Conservation (phyloP, 64 coral and sea anemone species). For the Stichodactyla helianthus region DNA sequence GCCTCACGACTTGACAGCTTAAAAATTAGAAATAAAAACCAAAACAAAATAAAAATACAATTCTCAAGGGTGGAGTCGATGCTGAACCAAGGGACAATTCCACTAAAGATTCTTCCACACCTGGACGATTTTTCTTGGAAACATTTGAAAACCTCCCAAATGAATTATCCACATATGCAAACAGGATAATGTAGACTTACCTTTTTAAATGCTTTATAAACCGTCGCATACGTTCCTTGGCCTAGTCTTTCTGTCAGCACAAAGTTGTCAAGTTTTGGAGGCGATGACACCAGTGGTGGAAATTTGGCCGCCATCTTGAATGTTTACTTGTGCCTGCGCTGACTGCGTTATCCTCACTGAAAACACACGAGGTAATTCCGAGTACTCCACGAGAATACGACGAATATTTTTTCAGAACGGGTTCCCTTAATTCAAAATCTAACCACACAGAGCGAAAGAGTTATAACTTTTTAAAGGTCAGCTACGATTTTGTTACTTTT, state of each 20-base stretch:
- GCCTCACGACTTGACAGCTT: background rate
- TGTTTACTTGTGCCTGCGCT: slow-evolving; percentile 64
- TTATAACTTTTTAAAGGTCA: too few relatives aligned
- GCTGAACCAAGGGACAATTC: background rate
- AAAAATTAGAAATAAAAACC: background rate
- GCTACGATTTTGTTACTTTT: too few relatives aligned
- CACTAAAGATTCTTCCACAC: too few relatives aligned
- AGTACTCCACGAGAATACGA: background rate
- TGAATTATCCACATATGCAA: background rate
- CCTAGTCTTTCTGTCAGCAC: slow-evolving; percentile 97
- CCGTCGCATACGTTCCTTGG: slow-evolving; percentile 93
- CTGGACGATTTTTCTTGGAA: background rate
- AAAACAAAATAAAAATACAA: background rate
- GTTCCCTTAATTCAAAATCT: too few relatives aligned
- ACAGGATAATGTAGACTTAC: slow-evolving; percentile 2
- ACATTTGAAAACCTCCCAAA: background rate
- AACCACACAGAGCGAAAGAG: too few relatives aligned
- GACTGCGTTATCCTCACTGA: slow-evolving; percentile 13
- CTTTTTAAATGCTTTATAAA: slow-evolving; percentile 99
- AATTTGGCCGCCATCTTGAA: slow-evolving; percentile 73
- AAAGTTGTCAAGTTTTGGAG: slow-evolving; percentile 84
- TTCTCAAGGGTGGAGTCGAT: background rate
- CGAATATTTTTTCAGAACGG: background rate
- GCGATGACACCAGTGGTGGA: slow-evolving; percentile 19
- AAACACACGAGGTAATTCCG: background rate